These are phyloP conservation scores for Heliconius erato DNA, from an alignment of 2,888 invertebrate genomes.

Conservation along the genomic window DNA sequence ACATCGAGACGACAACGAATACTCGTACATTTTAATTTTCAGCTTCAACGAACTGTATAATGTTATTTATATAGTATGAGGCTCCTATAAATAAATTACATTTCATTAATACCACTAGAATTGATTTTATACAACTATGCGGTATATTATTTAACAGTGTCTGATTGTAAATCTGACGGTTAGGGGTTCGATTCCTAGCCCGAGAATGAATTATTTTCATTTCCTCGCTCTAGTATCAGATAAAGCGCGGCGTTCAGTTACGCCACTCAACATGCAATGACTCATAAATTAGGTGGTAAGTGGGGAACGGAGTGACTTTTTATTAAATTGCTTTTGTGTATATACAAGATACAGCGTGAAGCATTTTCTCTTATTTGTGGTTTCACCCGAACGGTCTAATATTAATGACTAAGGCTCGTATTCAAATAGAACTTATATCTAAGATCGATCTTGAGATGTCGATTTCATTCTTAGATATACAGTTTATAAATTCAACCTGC, in stretches of 20 bases:
- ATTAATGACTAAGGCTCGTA: too few species aligned
- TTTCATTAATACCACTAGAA: conserved; percentile 3
- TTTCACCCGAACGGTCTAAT: too few species aligned
- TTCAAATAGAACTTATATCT: too few species aligned
- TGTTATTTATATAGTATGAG: conserved; percentile 74
- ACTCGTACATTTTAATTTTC: conserved; percentile 68
- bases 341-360: neutral
- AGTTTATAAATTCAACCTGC: too few species aligned
- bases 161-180: neutral
- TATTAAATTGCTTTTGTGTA: neutral
- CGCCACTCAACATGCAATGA: neutral
- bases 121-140: neutral
- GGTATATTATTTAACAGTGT: neutral
- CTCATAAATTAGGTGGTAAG: too few species aligned
- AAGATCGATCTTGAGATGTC: too few species aligned
- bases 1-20: conserved; percentile 46
- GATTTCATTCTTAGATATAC: too few species aligned
- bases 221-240: neutral
- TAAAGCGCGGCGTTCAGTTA: neutral
- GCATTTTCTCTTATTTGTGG: too few species aligned
- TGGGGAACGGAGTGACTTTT: too few species aligned
- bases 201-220: neutral
- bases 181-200: too few species aligned
- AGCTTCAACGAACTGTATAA: conserved; percentile 71
- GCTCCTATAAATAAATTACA: conserved; percentile 43